Conservation (phyloP, 1,140 invertebrate species). For the Drosophila biarmipes region DNA sequence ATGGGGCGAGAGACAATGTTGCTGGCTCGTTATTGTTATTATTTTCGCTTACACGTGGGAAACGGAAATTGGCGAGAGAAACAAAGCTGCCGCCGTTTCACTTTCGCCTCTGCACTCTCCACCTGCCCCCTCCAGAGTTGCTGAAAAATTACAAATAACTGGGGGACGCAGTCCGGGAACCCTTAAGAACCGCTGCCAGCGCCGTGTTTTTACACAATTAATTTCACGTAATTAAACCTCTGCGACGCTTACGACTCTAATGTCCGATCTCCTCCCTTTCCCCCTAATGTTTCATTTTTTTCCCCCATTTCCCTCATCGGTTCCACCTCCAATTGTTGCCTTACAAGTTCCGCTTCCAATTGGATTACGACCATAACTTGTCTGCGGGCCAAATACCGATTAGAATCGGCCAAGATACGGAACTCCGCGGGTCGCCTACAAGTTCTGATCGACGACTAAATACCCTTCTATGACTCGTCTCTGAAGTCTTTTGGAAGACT, state of each 20-base stretch:
- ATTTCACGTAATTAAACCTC: conserved; percentile 57
- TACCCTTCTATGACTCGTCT: background rate
- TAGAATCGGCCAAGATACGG: conserved; percentile 28
- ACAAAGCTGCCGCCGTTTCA: conserved; percentile 49
- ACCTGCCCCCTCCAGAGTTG: conserved; percentile 6
- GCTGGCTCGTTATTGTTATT: conserved; percentile 48
- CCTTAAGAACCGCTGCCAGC: background rate
- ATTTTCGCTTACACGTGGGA: conserved; percentile 69
- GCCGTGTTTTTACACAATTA: conserved; percentile 23
- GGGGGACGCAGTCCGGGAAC: conserved; percentile 9
- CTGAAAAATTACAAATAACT: conserved; percentile 30
- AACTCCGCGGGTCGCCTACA: conserved; percentile 5
- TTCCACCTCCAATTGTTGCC: conserved; percentile 16
- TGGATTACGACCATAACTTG: conserved; percentile 41
- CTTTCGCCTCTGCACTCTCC: conserved; percentile 35
- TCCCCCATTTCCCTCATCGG: conserved; percentile 2
- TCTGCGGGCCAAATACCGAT: conserved; percentile 33
- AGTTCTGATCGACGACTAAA: background rate
- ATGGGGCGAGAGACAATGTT: conserved; percentile 33
- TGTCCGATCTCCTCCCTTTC: background rate
- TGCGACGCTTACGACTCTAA: conserved; percentile 28
- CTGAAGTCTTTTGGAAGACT: background rate
- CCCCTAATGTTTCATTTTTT: background rate
- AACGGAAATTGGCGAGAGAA: conserved; percentile 62
- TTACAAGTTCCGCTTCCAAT: conserved; percentile 31